Evolutionary conservation across 2,113 vertebrate species (phyloP).

Genomic region (Cyphomyrus discorhynchus): DNA sequence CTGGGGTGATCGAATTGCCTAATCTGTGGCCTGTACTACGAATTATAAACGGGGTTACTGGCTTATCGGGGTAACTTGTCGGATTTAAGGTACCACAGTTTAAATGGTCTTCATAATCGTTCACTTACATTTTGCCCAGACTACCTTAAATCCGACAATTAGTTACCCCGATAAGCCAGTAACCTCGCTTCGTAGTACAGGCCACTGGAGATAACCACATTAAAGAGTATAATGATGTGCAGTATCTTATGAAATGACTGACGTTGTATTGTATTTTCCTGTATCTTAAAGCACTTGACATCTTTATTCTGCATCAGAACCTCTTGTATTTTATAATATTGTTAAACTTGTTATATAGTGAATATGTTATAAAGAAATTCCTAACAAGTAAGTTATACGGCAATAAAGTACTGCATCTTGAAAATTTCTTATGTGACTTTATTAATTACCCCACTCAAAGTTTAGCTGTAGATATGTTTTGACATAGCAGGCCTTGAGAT

Average conservation of each 20-base stretch:
- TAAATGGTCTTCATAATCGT: no score
- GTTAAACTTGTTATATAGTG: not conserved
- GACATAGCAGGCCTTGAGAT: not conserved
- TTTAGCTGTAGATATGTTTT: not conserved
- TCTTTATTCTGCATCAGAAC: not conserved
- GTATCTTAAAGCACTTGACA: not conserved
- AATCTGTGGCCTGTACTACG: not conserved
- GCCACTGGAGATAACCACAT: not conserved
- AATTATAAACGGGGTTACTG: no score
- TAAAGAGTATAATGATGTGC: not conserved
- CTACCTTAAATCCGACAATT: no score
- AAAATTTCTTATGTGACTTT: not conserved
- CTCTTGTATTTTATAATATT: not conserved
- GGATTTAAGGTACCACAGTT: no score
- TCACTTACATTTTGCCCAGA: no score
- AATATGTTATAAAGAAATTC: not conserved
- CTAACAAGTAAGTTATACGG: not conserved
- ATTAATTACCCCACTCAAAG: not conserved
- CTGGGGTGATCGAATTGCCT: not conserved
- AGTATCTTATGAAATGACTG: not conserved
- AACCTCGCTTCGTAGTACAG: no score
- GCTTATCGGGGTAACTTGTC: no score
- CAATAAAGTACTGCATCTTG: not conserved
- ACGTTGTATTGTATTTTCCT: not conserved
- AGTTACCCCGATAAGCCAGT: no score